Evolutionary conservation across 2,888 invertebrate species (phyloP), one percentile per base, ranked within the genome.

Genomic region (Drosophila pseudotakahashii): DNA sequence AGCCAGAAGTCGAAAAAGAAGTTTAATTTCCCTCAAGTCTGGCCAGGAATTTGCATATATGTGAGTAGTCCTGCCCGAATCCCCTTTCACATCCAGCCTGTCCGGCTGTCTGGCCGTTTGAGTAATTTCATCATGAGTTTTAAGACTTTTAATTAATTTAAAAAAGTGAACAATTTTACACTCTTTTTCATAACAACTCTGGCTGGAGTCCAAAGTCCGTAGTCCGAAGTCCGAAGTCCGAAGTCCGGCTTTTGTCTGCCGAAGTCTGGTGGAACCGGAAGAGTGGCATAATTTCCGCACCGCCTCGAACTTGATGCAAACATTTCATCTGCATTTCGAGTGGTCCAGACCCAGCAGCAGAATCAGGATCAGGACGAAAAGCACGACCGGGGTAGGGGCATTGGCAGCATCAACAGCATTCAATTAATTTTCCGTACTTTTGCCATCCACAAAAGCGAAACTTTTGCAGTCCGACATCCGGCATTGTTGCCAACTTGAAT

Each of bases 101-200:
- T 39, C 58, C 53, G 57, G 53, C 39, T 26, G 48, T 63, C 57
- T 39, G 61, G n/a, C 52, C 68, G 61, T 69, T 73, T 71, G 73
- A 59, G 73, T 80, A 82, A 82, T 82, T 82, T 80, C 78, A 82
- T 85, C 82, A 85, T 75, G 86, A 85, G 80, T 82, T 82, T 85
- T 82, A 85, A 78, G 86, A 82, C 86, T 82, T 82, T 82, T 82
- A 82, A 82, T 82, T 82, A 82, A 85, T 82, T 85, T 78, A 66
- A 77, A 84, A 84, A 85, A 82, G 80, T 82, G 80, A 80, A 85
- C 78, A 82, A 72, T 79, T 85, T 82, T 78, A 77, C 82, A 85
- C 67, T 73, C 68, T 72, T 73, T 73, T 68, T 66, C 66, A 66
- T 70, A 70, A 62, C 70, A 54, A 55, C 51, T 63, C 44, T 14